Conservation (phyloP, 1,140 invertebrate genomes). For the Papilio polyxenes region DNA sequence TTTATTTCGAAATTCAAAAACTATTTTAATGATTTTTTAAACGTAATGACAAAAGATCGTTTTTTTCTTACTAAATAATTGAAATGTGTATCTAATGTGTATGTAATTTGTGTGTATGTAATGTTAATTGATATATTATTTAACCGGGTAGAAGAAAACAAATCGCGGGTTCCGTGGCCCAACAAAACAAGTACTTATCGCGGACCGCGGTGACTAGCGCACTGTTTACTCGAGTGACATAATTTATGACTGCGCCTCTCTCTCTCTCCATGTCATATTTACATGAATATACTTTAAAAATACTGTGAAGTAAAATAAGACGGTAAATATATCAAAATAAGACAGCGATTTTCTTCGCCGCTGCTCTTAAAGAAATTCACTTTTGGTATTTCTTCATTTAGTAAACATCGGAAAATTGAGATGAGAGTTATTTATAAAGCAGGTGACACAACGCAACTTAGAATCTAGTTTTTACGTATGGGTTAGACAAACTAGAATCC, state of each 20-base stretch:
- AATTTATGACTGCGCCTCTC: conserved; percentile 26
- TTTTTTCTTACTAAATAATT: too few relatives aligned
- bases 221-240: conserved; percentile 36
- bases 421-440: neutral
- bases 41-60: too few relatives aligned
- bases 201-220: conserved; percentile 27
- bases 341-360: neutral
- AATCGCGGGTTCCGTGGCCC: conserved; percentile 17
- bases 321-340: conserved; percentile 32
- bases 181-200: conserved; percentile 28
- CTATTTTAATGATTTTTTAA: too few relatives aligned
- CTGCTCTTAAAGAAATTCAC: neutral
- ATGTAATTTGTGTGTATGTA: too few relatives aligned
- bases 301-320: conserved; percentile 22
- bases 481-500: neutral
- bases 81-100: too few relatives aligned
- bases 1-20: too few relatives aligned
- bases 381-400: neutral
- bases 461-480: neutral
- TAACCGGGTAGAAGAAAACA: neutral
- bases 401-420: neutral
- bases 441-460: neutral
- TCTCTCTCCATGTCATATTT: conserved; percentile 19
- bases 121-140: neutral
- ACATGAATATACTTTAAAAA: conserved; percentile 37